Evolutionary conservation across 2,888 invertebrate species (phyloP).

Genomic region (Thalpophila matura): DNA sequence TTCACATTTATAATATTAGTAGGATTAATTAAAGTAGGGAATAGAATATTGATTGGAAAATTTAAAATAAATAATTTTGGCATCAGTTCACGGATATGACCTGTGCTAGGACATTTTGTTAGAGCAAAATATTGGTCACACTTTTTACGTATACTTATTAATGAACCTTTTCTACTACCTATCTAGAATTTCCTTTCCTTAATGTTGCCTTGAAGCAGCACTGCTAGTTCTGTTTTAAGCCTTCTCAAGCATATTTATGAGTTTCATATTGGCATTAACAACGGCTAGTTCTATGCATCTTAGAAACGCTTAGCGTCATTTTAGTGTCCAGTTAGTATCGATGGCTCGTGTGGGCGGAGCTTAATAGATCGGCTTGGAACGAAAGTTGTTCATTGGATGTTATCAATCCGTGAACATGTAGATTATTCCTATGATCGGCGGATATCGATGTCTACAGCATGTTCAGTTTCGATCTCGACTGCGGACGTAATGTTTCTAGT

Average conservation of each 20-base stretch:
- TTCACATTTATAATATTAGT: too few relatives aligned
- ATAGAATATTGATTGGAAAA: too few relatives aligned
- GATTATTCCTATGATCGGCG: slow-evolving; percentile 77
- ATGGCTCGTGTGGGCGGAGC: slow-evolving; percentile 85
- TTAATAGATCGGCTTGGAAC: slow-evolving; percentile 80
- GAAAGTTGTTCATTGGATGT: slow-evolving; percentile 88
- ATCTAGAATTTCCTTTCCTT: background rate
- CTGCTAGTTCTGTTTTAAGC: background rate
- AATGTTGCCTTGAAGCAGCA: rapidly evolving
- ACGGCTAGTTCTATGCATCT: background rate
- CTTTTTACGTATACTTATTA: too few relatives aligned
- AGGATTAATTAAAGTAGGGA: too few relatives aligned
- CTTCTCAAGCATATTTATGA: too few relatives aligned
- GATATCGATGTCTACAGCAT: slow-evolving; percentile 59
- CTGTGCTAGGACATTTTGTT: background rate
- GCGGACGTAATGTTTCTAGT: slow-evolving; percentile 41
- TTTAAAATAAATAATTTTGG: background rate
- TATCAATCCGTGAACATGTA: slow-evolving; percentile 84
- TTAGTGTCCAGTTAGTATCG: slow-evolving; percentile 72
- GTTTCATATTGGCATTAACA: background rate
- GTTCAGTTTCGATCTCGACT: slow-evolving; percentile 49
- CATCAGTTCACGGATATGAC: background rate
- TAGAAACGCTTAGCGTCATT: slow-evolving; percentile 67
- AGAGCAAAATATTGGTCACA: background rate
- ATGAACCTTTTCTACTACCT: too few relatives aligned